Percentiles rank a stretch among this genome's conserved stretches.
These are phyloP conservation scores for Lipotes vexillifer DNA, from an alignment of 2,113 vertebrate species.

Conservation along the genomic window DNA sequence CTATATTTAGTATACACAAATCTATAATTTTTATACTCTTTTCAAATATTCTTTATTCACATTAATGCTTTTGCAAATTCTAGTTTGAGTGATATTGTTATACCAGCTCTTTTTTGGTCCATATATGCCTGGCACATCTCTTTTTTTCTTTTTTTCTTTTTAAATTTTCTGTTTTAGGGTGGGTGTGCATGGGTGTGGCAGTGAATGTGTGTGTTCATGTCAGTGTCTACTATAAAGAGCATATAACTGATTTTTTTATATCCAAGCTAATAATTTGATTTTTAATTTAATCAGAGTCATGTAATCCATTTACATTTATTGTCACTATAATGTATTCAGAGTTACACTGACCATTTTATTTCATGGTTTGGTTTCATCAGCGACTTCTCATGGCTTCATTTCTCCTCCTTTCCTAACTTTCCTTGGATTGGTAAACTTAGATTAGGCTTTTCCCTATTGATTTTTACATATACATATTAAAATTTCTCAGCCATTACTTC, in stretches of 20 bases:
- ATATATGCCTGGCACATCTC: neutral
- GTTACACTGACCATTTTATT: neutral
- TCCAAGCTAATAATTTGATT: neutral
- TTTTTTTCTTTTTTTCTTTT: neutral
- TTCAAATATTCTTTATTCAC: neutral
- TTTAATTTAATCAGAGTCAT: neutral
- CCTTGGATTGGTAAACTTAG: neutral
- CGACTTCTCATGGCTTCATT: neutral
- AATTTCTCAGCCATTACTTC: neutral
- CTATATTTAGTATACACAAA: neutral
- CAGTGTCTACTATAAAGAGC: neutral
- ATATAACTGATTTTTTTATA: neutral
- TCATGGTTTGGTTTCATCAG: neutral
- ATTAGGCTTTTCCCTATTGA: neutral
- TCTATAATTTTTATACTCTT: neutral
- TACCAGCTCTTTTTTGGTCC: neutral
- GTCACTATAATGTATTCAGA: neutral
- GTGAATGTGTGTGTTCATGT: neutral
- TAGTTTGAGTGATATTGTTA: neutral
- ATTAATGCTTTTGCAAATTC: neutral
- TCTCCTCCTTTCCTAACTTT: neutral
- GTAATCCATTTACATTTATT: neutral
- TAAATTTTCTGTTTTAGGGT: neutral
- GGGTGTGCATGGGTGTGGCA: neutral
- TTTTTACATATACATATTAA: neutral